Conservation (phyloP, 37 sponge, comb jelly and placozoan genomes). For the Axinella damicornis region DNA sequence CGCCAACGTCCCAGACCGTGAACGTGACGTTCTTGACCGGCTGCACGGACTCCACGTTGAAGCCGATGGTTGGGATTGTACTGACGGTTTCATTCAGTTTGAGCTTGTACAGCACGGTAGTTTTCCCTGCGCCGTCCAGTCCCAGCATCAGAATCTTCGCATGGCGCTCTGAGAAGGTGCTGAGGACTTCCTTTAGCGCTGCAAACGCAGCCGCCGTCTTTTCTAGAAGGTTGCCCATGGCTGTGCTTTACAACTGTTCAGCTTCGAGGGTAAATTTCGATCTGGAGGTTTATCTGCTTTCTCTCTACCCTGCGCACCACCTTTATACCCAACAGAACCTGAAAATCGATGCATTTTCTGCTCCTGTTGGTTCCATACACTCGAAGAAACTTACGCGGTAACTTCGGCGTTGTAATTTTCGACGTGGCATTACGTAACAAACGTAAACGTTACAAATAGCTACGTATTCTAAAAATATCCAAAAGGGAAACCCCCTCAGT, state of each 20-base stretch:
- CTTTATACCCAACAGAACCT: background rate
- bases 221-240: background rate
- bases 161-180: background rate
- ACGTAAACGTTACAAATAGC: background rate
- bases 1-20: constrained; percentile 96
- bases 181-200: background rate
- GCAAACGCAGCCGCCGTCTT: background rate
- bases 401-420: background rate
- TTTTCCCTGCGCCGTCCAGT: constrained; percentile 93
- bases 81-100: constrained; percentile 85
- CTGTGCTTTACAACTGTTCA: background rate
- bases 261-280: too few relatives aligned
- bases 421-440: background rate
- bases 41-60: constrained; percentile 93
- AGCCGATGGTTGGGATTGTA: constrained; percentile 94
- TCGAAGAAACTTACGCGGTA: background rate
- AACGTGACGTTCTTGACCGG: constrained; percentile 81
- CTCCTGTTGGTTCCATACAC: background rate
- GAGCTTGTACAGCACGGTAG: constrained; percentile 94
- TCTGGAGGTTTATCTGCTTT: background rate
- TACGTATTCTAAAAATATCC: background rate
- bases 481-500: background rate
- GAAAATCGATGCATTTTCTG: background rate
- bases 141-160: constrained; percentile 93
- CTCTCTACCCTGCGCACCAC: background rate